Conservation (phyloP, 2,888 invertebrate species). For the Volucella inflata region DNA sequence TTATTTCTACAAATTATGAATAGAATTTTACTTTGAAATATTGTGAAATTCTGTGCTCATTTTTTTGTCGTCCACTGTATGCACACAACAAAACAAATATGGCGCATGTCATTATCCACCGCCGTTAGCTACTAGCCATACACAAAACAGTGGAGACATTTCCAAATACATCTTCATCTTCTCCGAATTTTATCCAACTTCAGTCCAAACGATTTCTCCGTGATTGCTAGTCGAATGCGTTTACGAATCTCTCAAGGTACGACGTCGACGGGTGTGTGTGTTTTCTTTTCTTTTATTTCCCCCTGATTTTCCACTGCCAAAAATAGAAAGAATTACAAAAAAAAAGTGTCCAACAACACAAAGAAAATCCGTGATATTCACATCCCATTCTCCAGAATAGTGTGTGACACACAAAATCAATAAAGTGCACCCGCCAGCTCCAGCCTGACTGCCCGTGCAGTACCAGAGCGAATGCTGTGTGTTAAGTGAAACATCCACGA, state of each 20-base stretch:
- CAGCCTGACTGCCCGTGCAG: constrained; percentile 28
- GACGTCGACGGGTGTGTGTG: constrained; percentile 61
- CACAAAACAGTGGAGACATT: constrained; percentile 38
- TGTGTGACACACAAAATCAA: constrained; percentile 59
- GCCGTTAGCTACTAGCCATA: constrained; percentile 46
- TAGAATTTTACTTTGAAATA: too few species aligned
- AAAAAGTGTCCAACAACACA: constrained; percentile 57
- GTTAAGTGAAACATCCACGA: constrained; percentile 67
- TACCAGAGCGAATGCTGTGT: constrained; percentile 49
- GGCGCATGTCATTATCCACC: not conserved
- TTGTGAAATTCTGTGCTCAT: not conserved
- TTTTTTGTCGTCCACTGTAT: constrained; percentile 3
- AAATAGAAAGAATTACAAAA: constrained; percentile 1
- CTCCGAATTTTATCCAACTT: constrained; percentile 66
- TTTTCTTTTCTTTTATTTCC: constrained; percentile 56
- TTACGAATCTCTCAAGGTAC: constrained; percentile 27
- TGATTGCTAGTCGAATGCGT: constrained; percentile 42
- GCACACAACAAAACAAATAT: constrained; percentile 11
- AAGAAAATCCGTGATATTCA: constrained; percentile 59
- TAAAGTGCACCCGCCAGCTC: constrained; percentile 60
- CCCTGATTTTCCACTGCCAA: constrained; percentile 31
- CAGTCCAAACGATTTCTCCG: constrained; percentile 70
- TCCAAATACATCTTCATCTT: not conserved
- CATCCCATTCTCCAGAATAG: constrained; percentile 39
- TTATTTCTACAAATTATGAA: too few species aligned